A percentile compares a stretch with the other conserved stretches of the same genome.
phyloP scores from a whole-genome alignment of 1,140 invertebrate species.

The Drosophila dunni region DNA sequence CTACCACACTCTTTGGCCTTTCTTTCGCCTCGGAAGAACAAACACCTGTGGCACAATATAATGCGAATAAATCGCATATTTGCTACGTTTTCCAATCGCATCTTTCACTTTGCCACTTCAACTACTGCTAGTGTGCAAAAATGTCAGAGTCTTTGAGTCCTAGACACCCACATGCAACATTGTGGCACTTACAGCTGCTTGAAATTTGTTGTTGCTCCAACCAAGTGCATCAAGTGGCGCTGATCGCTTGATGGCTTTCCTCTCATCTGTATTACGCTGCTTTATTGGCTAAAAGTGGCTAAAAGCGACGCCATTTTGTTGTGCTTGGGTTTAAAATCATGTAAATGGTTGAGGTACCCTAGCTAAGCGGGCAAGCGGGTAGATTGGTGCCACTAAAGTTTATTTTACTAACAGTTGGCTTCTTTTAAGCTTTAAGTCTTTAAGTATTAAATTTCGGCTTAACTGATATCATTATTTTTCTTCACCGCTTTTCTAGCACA shows the following conservation, averaged over 20 bases:
- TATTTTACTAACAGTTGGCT: too few relatives aligned
- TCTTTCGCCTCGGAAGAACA: conserved; percentile 15
- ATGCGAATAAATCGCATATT: conserved; percentile 31
- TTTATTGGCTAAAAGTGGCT: conserved; percentile 3
- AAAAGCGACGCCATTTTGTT: conserved; percentile 28
- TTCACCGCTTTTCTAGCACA: neutral
- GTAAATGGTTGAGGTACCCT: conserved; percentile 1
- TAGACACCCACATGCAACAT: conserved; percentile 39
- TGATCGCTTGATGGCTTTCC: conserved; percentile 37
- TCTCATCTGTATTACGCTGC: conserved; percentile 35
- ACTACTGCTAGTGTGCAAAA: conserved; percentile 24
- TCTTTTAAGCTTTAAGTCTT: too few relatives aligned
- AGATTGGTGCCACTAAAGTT: too few relatives aligned
- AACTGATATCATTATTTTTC: neutral
- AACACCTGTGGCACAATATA: conserved; percentile 59
- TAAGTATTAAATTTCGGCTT: too few relatives aligned
- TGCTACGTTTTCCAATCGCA: conserved; percentile 38
- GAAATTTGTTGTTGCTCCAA: conserved; percentile 1
- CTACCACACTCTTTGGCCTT: neutral
- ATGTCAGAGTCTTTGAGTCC: conserved; percentile 5
- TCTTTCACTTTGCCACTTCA: neutral
- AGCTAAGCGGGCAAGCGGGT: neutral
- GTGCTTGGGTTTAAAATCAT: conserved; percentile 7
- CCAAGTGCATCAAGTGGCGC: conserved; percentile 43
- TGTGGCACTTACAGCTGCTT: conserved; percentile 45